phyloP scores from a whole-genome alignment of 2,797 vertebrate species.

The Chloroceryle inda region DNA sequence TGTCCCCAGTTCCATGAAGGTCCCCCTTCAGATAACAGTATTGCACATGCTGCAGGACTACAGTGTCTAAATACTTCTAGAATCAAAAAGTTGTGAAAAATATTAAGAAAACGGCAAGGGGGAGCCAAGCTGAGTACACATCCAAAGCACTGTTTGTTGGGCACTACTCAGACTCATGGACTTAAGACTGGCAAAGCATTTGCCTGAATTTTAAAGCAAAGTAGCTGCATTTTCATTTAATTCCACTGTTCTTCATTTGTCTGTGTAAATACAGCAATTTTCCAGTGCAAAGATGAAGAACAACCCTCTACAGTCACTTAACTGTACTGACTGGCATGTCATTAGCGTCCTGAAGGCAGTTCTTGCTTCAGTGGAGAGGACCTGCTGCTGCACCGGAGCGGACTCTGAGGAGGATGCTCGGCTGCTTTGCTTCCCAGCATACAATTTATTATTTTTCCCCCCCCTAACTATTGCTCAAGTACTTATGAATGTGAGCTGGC shows the following conservation, averaged over 20 bases:
- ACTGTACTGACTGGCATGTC: rapidly evolving
- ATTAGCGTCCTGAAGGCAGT: background rate
- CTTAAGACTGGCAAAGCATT: background rate
- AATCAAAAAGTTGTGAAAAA: background rate
- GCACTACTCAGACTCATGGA: rapidly evolving
- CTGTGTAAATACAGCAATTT: background rate
- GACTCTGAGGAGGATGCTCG: background rate
- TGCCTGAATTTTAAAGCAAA: background rate
- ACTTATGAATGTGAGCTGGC: background rate
- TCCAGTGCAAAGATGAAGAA: background rate
- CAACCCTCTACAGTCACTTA: background rate
- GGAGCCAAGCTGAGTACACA: background rate
- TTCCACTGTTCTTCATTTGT: background rate
- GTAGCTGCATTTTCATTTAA: background rate
- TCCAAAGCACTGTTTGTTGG: background rate
- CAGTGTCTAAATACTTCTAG: background rate
- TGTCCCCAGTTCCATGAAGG: background rate
- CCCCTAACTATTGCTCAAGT: background rate
- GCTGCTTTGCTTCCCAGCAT: background rate
- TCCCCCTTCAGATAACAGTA: background rate
- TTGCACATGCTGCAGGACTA: background rate
- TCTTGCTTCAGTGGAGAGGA: background rate
- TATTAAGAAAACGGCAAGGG: background rate
- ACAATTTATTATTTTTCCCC: background rate
- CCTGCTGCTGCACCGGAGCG: background rate